Evolutionary conservation across 2,797 vertebrate species (phyloP).

Genomic region (Miichthys miiuy): DNA sequence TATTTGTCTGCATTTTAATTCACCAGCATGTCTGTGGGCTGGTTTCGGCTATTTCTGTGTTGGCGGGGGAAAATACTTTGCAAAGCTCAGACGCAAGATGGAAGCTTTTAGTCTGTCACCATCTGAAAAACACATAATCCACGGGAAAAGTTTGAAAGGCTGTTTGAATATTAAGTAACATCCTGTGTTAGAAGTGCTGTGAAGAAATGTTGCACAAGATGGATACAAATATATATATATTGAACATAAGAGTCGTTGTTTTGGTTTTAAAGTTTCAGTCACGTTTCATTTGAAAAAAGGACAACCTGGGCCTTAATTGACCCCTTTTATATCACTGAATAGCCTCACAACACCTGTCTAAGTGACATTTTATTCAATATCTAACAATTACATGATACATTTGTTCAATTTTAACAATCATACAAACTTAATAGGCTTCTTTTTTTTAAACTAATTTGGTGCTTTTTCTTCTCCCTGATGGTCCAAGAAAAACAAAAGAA

Average conservation of each 20-base stretch:
- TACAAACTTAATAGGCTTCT: too few relatives aligned
- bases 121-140: slow-evolving; percentile 20
- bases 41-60: slow-evolving; percentile 41
- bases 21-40: slow-evolving; percentile 58
- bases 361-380: too few relatives aligned
- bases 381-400: too few relatives aligned
- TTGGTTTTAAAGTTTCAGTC: neutral
- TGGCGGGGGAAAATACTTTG: slow-evolving; percentile 46
- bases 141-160: neutral
- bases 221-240: neutral
- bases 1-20: slow-evolving; percentile 32
- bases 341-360: too few relatives aligned
- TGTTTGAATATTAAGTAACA: neutral
- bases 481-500: too few relatives aligned
- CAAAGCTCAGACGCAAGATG: slow-evolving; percentile 21
- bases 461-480: too few relatives aligned
- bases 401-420: too few relatives aligned
- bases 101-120: slow-evolving; percentile 31
- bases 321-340: too few relatives aligned
- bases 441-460: too few relatives aligned
- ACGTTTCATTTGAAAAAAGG: too few relatives aligned
- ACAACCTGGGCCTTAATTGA: too few relatives aligned
- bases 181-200: neutral
- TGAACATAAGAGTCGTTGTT: too few relatives aligned
- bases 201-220: neutral